These are phyloP conservation scores for Timandra comae DNA, from an alignment of 2,888 invertebrate genomes.

Conservation along the genomic window DNA sequence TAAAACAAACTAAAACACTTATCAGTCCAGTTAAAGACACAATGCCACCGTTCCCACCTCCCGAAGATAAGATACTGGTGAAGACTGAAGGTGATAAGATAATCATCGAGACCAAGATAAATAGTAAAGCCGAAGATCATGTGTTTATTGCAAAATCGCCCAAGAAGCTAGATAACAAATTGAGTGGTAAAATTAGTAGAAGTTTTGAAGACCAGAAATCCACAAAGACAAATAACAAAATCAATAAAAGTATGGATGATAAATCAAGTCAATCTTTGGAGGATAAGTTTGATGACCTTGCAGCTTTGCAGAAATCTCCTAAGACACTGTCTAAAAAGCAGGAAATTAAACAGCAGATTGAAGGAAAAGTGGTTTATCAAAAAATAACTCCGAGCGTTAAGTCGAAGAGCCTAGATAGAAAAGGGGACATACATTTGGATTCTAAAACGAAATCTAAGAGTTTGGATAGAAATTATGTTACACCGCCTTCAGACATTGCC, in stretches of 20 bases:
- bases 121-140: conserved; percentile 84
- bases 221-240: conserved; percentile 73
- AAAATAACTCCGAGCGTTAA: conserved; percentile 73
- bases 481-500: conserved; percentile 41
- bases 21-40: conserved; percentile 85
- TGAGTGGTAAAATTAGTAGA: conserved; percentile 76
- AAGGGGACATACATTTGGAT: conserved; percentile 76
- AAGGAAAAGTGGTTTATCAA: conserved; percentile 79
- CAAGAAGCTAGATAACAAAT: conserved; percentile 80
- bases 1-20: conserved; percentile 84
- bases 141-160: conserved; percentile 86
- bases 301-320: conserved; percentile 75
- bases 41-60: conserved; percentile 82
- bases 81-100: conserved; percentile 83
- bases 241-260: conserved; percentile 80
- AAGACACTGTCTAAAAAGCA: conserved; percentile 77
- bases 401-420: conserved; percentile 81
- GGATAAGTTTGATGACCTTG: conserved; percentile 77
- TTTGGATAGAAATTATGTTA: conserved; percentile 79
- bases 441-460: conserved; percentile 80
- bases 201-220: conserved; percentile 79
- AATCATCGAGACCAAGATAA: conserved; percentile 83
- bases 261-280: conserved; percentile 77
- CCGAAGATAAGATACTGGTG: conserved; percentile 84
- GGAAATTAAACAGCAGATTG: conserved; percentile 79